Conservation (phyloP, 1,140 invertebrate genomes). For the Cardiocondyla obscurior region DNA sequence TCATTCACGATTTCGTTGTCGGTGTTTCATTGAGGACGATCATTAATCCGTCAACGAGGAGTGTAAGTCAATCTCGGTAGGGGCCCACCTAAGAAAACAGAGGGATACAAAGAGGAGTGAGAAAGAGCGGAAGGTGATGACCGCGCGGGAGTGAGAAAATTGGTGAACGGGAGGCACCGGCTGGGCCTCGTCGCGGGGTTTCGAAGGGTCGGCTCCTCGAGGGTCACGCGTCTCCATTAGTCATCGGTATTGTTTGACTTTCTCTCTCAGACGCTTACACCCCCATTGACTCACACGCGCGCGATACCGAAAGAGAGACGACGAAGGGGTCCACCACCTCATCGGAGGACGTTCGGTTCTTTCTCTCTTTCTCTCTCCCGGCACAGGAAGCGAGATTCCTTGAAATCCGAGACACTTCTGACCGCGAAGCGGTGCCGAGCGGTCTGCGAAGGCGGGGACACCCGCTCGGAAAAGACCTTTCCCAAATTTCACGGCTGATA, state of each 20-base stretch:
- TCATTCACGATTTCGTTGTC: slow-evolving; percentile 36
- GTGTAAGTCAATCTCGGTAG: slow-evolving; percentile 46
- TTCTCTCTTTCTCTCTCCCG: too few species aligned
- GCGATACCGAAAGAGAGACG: slow-evolving; percentile 23
- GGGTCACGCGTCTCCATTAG: slow-evolving; percentile 58
- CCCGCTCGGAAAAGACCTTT: slow-evolving; percentile 17
- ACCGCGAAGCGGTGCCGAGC: slow-evolving; percentile 51
- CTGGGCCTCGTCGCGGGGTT: not conserved
- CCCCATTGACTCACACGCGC: not conserved
- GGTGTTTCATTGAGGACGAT: slow-evolving; percentile 4
- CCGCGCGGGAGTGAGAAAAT: slow-evolving; percentile 3
- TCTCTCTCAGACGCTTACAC: slow-evolving; percentile 33
- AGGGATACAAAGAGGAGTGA: not conserved
- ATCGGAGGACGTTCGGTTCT: not conserved
- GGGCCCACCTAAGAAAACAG: slow-evolving; percentile 57
- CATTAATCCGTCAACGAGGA: slow-evolving; percentile 37
- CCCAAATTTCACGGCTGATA: not conserved
- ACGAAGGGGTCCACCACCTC: slow-evolving; percentile 12
- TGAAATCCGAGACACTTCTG: slow-evolving; percentile 60
- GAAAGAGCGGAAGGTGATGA: not conserved
- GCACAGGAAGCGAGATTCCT: slow-evolving; percentile 63
- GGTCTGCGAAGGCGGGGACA: slow-evolving; percentile 43
- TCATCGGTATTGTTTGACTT: slow-evolving; percentile 69
- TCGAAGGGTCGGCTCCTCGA: slow-evolving; percentile 6
- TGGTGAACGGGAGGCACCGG: slow-evolving; percentile 2